These are phyloP conservation scores for Scelioninae gen. 1 DNA, from an alignment of 2,888 invertebrate genomes.

Conservation along the genomic window DNA sequence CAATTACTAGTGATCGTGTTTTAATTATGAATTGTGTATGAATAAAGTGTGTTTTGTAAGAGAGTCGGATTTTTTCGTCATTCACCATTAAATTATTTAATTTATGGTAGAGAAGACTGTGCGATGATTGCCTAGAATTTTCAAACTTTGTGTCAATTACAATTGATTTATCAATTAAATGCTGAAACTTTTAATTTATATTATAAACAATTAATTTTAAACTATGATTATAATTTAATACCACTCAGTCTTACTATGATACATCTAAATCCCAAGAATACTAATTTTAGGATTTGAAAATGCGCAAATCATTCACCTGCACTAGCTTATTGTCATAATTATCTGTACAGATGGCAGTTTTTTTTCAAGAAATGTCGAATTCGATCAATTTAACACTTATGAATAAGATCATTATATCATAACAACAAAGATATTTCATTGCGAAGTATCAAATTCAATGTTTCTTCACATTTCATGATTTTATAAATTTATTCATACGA, in stretches of 20 bases:
- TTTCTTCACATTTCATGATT: background rate
- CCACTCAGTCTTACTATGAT: background rate
- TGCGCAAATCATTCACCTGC: constrained; percentile 15
- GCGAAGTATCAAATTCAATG: constrained; percentile 13
- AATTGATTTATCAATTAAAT: background rate
- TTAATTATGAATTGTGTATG: constrained; percentile 20
- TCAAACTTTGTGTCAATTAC: background rate
- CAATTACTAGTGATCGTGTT: constrained; percentile 8
- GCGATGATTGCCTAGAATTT: background rate
- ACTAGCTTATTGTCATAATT: constrained; percentile 34
- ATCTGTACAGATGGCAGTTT: constrained; percentile 17
- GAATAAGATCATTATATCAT: too few species aligned
- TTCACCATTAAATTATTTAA: constrained; percentile 42
- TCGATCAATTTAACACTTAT: background rate
- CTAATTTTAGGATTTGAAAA: constrained; percentile 1
- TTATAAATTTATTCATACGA: constrained; percentile 40
- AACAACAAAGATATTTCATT: background rate
- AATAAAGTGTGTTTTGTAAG: constrained; percentile 49
- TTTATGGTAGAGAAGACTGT: background rate
- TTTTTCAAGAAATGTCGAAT: background rate
- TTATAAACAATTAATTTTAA: too few species aligned
- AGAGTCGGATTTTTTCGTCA: constrained; percentile 5
- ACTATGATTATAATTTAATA: too few species aligned
- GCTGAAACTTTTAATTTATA: too few species aligned
- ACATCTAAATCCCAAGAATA: too few species aligned